Base-by-base conservation (phyloP, 2,797 vertebrate species). In the Trichosurus vulpecula region DNA sequence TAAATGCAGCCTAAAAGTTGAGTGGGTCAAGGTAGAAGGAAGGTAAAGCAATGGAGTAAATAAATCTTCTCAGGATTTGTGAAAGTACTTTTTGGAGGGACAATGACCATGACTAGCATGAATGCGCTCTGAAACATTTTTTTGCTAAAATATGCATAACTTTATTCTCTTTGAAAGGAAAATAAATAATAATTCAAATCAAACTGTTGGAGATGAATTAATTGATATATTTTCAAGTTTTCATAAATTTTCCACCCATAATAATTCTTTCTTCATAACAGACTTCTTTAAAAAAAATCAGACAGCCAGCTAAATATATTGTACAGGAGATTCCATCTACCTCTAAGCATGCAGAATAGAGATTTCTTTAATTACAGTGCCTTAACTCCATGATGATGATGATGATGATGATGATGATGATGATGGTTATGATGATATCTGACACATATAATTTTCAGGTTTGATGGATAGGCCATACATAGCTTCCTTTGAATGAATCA, bases 131-230 rank as follows among this genome's bases (percentile, higher is more conserved):
- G 91, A 92, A 53, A 87, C 41, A n/a, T 19, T 31, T 52, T 89
- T 90, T 90, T 90, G n/a, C 30, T 90, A 54, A 52, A 19, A 90
- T 90, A 54, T 52, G 16, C 30, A 90, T 31, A 94, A 92, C 52
- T 81, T 55, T 47, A 91, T 96, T 90, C 55, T 94, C 93, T 94
- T 61, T 94, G 51, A 94, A 96, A 90, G 31, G 30, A 93, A 29
- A 54, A 91, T 90, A 92, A 30, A 52, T 93, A 56, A 41, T 53
- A 90, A 92, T 93, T 41, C 55, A 90, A 95, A 95, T 61, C 90
- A 96, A 93, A 57, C 52, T 94, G 47, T 92, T 47, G 58, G 35
- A 91, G 57, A 90, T 87, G 61, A 61, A 87, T 51, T 54, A 30
- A 90, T 41, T 52, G n/a, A 41, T 56, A 93, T 89, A 6, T 19